These are phyloP conservation scores for Teleopsis dalmanni DNA, from an alignment of 1,140 invertebrate genomes.

Conservation along the genomic window DNA sequence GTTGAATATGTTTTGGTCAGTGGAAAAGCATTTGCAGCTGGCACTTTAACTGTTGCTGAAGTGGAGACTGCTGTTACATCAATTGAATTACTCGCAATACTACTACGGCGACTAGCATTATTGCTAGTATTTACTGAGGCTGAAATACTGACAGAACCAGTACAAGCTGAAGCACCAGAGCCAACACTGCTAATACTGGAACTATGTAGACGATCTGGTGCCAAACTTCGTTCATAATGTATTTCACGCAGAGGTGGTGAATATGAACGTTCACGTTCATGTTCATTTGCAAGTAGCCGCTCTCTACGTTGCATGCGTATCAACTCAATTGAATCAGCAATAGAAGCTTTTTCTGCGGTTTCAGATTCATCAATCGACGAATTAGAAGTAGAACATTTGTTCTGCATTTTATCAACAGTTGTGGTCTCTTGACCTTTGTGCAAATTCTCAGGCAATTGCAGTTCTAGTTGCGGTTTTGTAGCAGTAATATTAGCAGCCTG, in stretches of 20 bases:
- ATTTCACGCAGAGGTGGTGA: conserved; percentile 14
- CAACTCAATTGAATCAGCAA: conserved; percentile 31
- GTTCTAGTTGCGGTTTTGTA: conserved; percentile 5
- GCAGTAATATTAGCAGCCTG: background rate
- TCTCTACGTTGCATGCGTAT: conserved; percentile 30
- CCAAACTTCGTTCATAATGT: conserved; percentile 23
- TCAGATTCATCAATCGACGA: conserved; percentile 4
- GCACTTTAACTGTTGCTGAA: background rate
- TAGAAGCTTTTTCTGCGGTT: conserved; percentile 6
- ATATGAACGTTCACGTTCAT: conserved; percentile 22
- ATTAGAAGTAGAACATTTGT: background rate
- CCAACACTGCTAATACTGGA: conserved; percentile 36
- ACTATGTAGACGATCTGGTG: conserved; percentile 34
- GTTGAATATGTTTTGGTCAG: conserved; percentile 31
- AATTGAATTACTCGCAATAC: conserved; percentile 21
- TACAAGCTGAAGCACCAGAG: conserved; percentile 15
- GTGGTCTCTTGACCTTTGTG: background rate
- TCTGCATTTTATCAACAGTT: background rate
- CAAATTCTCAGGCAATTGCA: conserved; percentile 2
- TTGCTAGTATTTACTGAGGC: conserved; percentile 21
- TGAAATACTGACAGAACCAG: conserved; percentile 16
- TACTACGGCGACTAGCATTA: conserved; percentile 30
- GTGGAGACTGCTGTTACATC: background rate
- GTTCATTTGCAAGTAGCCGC: conserved; percentile 20
- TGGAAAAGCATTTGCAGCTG: conserved; percentile 20